These are phyloP conservation scores for Cotesia vestalis DNA, from an alignment of 1,140 invertebrate genomes.

Conservation along the genomic window DNA sequence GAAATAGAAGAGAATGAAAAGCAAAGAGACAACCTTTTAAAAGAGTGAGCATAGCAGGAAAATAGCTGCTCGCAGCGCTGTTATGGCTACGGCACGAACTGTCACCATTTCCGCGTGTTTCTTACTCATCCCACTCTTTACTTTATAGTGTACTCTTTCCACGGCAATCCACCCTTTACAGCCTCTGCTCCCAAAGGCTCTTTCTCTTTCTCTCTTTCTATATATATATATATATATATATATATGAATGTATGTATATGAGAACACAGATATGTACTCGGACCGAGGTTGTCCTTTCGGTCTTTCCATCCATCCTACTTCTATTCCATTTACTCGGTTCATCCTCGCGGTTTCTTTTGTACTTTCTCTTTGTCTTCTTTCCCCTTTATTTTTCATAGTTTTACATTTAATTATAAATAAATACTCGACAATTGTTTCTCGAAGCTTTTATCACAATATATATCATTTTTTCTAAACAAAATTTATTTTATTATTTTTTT, in stretches of 20 bases:
- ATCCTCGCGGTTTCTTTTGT: constrained; percentile 20
- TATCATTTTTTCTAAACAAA: no score
- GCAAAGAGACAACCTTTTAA: constrained; percentile 39
- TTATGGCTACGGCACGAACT: constrained; percentile 60
- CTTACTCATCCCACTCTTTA: constrained; percentile 56
- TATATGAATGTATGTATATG: no score
- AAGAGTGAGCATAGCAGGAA: constrained; percentile 50
- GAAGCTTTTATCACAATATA: no score
- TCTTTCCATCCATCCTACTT: constrained; percentile 14
- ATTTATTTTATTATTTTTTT: no score
- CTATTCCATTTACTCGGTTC: not conserved
- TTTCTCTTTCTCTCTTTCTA: not conserved
- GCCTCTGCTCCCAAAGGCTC: no score
- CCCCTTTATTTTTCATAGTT: not conserved
- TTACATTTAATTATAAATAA: not conserved
- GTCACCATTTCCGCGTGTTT: constrained; percentile 65
- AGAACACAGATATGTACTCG: not conserved
- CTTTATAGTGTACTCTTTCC: constrained; percentile 45
- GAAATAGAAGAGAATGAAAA: not conserved
- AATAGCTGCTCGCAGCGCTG: constrained; percentile 61
- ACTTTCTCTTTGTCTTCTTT: constrained; percentile 20
- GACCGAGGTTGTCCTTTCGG: constrained; percentile 16
- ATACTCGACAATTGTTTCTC: no score
- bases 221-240: not conserved
- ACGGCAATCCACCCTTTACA: constrained; percentile 47